Evolutionary conservation across 2,888 invertebrate species (phyloP), one percentile per base, ranked within the genome.

Genomic region (Stenoptilia bipunctidactyla): DNA sequence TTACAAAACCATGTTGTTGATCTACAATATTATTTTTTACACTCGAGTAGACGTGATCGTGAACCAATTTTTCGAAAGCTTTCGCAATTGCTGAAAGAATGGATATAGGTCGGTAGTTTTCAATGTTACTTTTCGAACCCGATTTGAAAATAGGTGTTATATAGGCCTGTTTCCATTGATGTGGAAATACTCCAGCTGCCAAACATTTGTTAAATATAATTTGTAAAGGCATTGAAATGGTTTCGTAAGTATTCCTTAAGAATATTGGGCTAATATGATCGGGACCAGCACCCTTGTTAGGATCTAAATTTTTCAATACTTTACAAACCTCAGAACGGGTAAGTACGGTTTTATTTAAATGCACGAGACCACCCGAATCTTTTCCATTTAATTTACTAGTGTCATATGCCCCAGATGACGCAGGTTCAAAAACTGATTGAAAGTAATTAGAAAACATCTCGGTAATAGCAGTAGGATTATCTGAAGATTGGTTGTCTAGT

Each of bases 151-250:
- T 34, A 8, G 34, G 39, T 6, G 39, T 34, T 8, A 39, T 25
- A 13, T 13, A 13, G 1, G 39, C 34, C n/a, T 15, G 8, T 13
- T 39, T 39, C 35, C 39, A 39, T 5, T 15, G 14, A n/a, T 25
- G 13, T 1, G 39, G 39, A 15, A 39, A 35, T 2, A 27, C 13
- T 9, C 39, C 39, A 5, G 10, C 25, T 3, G 10, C n/a, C 2
- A 39, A 2, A 15, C 35, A 35, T 39, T 35, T 39, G 12, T 39
- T 34, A 14, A 39, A 39, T 20, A 39, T 35, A 1, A 30, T 30
- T 15, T 30, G 27, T 14, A 37, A 25, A 27, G 37, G 37, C 2
- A 14, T 8, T 5, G 27, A 9, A 8, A 37, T 12, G 14, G 13
- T 12, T 4, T 13, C 10, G 5, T 5, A 5, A 4, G 37, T 37